phyloP scores from a whole-genome alignment of 2,888 invertebrate species.

The Mystacides longicornis region DNA sequence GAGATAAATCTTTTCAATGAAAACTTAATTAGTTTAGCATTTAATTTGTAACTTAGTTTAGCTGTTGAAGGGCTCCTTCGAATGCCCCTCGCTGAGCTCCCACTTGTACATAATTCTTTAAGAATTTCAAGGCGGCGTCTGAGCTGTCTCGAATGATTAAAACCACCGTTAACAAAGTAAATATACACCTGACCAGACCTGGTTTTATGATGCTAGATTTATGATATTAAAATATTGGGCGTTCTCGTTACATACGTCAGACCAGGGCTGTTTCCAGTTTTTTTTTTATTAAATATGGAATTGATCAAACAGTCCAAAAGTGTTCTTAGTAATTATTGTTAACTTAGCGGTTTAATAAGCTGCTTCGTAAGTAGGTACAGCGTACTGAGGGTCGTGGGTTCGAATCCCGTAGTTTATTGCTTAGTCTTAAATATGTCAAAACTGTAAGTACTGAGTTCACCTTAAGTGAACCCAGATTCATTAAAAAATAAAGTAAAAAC shows the following conservation, averaged over 20 bases:
- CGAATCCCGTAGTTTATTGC: no score
- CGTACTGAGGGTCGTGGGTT: no score
- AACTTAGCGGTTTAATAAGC: no score
- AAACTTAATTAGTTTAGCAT: slow-evolving; percentile 1
- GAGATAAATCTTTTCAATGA: slow-evolving; percentile 1
- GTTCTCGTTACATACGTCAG: not conserved
- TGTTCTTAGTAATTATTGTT: no score
- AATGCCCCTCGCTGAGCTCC: not conserved
- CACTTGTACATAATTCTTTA: not conserved
- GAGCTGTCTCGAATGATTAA: slow-evolving; percentile 3
- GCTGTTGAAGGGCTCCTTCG: not conserved
- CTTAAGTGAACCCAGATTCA: no score
- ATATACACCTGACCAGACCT: slow-evolving; percentile 5
- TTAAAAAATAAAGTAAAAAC: no score
- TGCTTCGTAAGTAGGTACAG: no score
- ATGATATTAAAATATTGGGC: slow-evolving; percentile 2
- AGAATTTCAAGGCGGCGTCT: not conserved
- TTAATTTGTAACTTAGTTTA: not conserved
- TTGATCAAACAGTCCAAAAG: no score
- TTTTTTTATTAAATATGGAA: no score
- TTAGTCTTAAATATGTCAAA: no score
- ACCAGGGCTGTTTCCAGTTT: not conserved
- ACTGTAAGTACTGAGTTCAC: no score
- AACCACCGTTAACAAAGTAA: slow-evolving; percentile 7
- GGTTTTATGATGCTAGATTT: slow-evolving; percentile 3